Conservation (phyloP, 1,140 invertebrate species). For the Drosophila tropicalis region DNA sequence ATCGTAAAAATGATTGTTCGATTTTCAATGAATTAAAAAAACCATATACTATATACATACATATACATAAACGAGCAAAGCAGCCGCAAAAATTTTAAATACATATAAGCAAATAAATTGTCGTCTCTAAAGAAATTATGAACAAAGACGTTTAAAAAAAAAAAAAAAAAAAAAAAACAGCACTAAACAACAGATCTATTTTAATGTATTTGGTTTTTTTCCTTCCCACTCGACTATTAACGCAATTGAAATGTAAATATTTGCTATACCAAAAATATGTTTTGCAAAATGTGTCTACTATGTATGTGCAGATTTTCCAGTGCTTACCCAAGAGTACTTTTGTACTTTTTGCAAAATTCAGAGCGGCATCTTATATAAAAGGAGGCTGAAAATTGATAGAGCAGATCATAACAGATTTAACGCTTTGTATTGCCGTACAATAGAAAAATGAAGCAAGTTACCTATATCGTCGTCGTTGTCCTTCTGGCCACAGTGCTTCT, state of each 20-base stretch:
- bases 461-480: conserved; percentile 36
- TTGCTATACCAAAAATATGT: not conserved
- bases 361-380: conserved; percentile 24
- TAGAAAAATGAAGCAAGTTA: conserved; percentile 34
- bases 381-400: not conserved
- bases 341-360: conserved; percentile 3
- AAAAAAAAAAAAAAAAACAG: conserved; percentile 6
- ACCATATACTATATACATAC: no score
- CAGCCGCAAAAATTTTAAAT: conserved; percentile 30
- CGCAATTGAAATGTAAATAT: conserved; percentile 7
- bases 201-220: conserved; percentile 5
- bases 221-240: not conserved
- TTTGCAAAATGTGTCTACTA: conserved; percentile 6
- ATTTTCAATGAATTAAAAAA: conserved; percentile 13
- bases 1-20: conserved; percentile 60
- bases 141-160: conserved; percentile 25
- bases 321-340: conserved; percentile 24
- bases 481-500: conserved; percentile 27
- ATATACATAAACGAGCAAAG: not conserved
- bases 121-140: conserved; percentile 18
- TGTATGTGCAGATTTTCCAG: conserved; percentile 21
- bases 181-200: conserved; percentile 17
- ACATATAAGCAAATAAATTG: conserved; percentile 36
- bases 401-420: not conserved
- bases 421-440: not conserved